Evolutionary conservation across 2,113 vertebrate species (phyloP).

Genomic region (Centropus bengalensis): DNA sequence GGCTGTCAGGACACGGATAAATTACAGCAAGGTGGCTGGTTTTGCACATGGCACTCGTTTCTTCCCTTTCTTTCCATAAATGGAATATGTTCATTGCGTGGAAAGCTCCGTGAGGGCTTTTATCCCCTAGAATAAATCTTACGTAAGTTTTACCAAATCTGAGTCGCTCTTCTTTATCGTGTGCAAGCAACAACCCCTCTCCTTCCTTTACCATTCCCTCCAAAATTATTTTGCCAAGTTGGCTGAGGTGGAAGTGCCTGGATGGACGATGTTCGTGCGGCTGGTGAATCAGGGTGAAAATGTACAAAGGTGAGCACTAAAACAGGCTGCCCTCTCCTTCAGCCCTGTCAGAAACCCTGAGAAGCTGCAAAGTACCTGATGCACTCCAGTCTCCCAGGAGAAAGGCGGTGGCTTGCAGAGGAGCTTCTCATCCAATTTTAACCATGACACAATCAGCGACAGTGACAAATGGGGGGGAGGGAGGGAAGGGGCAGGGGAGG

Average conservation of each 20-base stretch:
- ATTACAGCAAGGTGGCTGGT: not conserved
- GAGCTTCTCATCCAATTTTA: conserved; percentile 42
- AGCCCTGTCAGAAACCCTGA: not conserved
- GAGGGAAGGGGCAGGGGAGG: conserved; percentile 13
- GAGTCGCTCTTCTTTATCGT: not conserved
- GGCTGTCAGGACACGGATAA: rapidly evolving
- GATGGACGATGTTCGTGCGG: not conserved
- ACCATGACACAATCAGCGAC: not conserved
- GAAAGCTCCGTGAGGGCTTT: not conserved
- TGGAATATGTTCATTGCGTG: not conserved
- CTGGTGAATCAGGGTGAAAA: not conserved
- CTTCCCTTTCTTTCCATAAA: not conserved
- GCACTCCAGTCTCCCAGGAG: not conserved
- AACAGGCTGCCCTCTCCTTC: not conserved
- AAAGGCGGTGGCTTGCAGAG: not conserved
- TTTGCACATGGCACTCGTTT: not conserved
- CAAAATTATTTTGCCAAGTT: not conserved
- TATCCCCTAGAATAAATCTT: not conserved
- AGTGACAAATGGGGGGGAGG: not conserved
- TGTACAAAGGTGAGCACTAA: not conserved
- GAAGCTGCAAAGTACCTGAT: not conserved
- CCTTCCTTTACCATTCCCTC: not conserved
- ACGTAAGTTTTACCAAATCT: not conserved
- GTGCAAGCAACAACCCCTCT: not conserved
- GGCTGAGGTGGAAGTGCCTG: not conserved